Percentiles rank a stretch among this genome's conserved stretches.
Evolutionary conservation across 2,888 invertebrate genomes (phyloP).

Genomic region (Dusona sp.): DNA sequence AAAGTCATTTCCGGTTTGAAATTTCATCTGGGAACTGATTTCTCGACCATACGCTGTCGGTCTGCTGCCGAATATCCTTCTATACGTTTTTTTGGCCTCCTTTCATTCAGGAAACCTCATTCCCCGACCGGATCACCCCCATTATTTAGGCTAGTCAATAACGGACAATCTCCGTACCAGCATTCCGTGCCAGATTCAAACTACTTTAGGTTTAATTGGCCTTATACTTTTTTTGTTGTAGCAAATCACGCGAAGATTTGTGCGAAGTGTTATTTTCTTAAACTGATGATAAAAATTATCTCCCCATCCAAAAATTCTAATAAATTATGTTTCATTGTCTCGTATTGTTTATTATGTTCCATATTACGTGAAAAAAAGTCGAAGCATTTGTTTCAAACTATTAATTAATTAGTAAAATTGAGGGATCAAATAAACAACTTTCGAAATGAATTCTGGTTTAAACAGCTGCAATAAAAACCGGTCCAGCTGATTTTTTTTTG

Average conservation of each 20-base stretch:
- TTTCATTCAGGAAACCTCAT: conserved; percentile 23
- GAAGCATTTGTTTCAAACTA: neutral
- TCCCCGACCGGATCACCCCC: conserved; percentile 54
- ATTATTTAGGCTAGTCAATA: conserved; percentile 30
- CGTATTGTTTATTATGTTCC: neutral
- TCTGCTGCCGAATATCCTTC: conserved; percentile 27
- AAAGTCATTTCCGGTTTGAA: conserved; percentile 71
- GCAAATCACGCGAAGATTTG: neutral
- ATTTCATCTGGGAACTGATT: conserved; percentile 75
- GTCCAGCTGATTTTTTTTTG: neutral
- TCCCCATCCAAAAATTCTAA: neutral
- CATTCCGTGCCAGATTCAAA: neutral
- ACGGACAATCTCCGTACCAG: neutral
- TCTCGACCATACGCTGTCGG: conserved; percentile 32
- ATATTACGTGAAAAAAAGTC: neutral
- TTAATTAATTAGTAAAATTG: neutral
- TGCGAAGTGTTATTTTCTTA: neutral
- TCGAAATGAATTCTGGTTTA: neutral
- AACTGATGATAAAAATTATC: neutral
- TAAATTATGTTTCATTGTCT: neutral
- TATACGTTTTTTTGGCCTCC: neutral
- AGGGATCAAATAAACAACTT: neutral
- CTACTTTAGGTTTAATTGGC: neutral
- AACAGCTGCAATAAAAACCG: neutral
- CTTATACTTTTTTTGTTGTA: neutral